Base-by-base conservation (phyloP, 2,888 invertebrate genomes). In the Oligia fasciuncula region DNA sequence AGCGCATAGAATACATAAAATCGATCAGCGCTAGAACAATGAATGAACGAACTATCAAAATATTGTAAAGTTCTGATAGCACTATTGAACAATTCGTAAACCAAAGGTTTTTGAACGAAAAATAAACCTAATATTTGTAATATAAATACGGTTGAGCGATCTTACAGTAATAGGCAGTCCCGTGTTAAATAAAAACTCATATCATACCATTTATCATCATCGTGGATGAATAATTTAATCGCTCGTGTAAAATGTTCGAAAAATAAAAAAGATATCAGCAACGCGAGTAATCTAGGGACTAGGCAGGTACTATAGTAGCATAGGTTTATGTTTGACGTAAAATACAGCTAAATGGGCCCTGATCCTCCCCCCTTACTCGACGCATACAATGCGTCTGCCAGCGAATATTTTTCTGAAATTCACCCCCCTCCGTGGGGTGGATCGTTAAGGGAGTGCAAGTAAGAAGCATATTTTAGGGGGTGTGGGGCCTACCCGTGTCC, bases 401-500 rank as follows among this genome's bases (percentile, higher is more conserved):
- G 79, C 87, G 87, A 83, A 85, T 81, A 87, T 88, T 86, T 86
- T 89, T 89, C 70, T 85, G 84, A 84, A 85, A 87, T 74, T 72
- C 77, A 80, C 65, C 80, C 79, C 85, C 80, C 83, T 6, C 81
- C 85, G 60, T 75, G 86, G 81, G 91, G 90, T 87, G 87, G 93
- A 80, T 90, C 88, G 92, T 89, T 89, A 90, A 85, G 93, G 92
- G 88, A 80, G 91, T 93, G 92, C 92, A 91, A 84, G 87, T 82
- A 82, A 84, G 89, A 91, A 91, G 92, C 91, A 90, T 90, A 91
- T 90, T 93, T 91, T 81, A n/a, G 80, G 91, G 88, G 92, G 94
- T 91, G 91, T 92, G 94, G 90, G 94, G 93, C 92, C 92, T 94
- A 92, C 91, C 90, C 86, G 88, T 90, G 94, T 90, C 93, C 94